phyloP scores from a whole-genome alignment of 2,113 vertebrate genomes.

The Columba livia region DNA sequence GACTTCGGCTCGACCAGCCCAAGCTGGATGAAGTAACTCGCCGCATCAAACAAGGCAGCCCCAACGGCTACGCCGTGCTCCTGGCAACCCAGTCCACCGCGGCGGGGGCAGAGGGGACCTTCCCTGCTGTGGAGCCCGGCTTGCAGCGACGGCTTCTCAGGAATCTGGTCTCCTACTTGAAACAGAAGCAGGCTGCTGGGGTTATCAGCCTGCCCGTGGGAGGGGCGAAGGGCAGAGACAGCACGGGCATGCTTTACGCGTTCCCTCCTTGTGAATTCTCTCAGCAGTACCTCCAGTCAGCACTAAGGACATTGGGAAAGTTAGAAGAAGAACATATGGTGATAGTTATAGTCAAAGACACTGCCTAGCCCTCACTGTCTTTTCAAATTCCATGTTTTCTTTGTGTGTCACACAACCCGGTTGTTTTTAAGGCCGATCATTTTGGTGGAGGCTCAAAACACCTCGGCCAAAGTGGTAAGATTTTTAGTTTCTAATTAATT shows the following conservation, averaged over 20 bases:
- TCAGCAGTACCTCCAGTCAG: conserved; percentile 93
- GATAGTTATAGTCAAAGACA: conserved; percentile 92
- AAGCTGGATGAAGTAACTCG: conserved; percentile 95
- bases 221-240: conserved; percentile 86
- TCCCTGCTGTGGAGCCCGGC: conserved; percentile 83
- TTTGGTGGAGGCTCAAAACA: conserved; percentile 60
- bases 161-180: conserved; percentile 98
- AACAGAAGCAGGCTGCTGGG: conserved; percentile 98
- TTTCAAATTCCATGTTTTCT: conserved; percentile 60
- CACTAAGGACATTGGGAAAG: conserved; percentile 90
- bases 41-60: conserved; percentile 90
- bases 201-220: conserved; percentile 94
- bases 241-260: conserved; percentile 94
- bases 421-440: conserved; percentile 68
- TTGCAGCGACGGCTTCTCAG: conserved; percentile 95
- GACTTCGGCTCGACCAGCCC: conserved; percentile 95
- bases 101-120: conserved; percentile 68
- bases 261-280: conserved; percentile 97
- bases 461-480: conserved; percentile 64
- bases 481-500: conserved; percentile 75
- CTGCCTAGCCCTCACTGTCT: conserved; percentile 80
- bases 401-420: conserved; percentile 70
- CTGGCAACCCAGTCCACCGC: conserved; percentile 89
- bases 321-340: conserved; percentile 98
- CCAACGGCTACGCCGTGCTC: conserved; percentile 90